Percentiles rank a stretch among this genome's conserved stretches.
These are phyloP conservation scores for Onthophagus sagittarius DNA, from an alignment of 2,888 invertebrate genomes.

Conservation along the genomic window DNA sequence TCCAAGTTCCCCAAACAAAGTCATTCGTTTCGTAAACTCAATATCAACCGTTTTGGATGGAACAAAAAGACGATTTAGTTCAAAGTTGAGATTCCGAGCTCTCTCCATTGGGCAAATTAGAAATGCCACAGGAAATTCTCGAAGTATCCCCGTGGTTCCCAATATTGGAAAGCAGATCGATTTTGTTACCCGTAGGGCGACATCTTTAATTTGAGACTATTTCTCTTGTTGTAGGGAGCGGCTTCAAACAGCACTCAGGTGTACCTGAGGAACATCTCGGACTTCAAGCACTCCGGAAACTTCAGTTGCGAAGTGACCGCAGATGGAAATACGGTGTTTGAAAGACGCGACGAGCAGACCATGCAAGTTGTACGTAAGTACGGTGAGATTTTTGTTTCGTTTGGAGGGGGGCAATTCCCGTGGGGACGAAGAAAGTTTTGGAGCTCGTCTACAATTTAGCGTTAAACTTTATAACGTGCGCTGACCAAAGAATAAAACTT, in stretches of 20 bases:
- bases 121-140: background rate
- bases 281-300: slow-evolving; percentile 68
- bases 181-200: background rate
- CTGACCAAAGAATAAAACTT: background rate
- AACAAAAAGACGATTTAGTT: background rate
- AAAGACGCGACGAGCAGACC: slow-evolving; percentile 60
- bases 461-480: background rate
- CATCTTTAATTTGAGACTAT: background rate
- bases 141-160: background rate
- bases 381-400: slow-evolving; percentile 21
- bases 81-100: background rate
- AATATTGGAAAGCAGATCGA: background rate
- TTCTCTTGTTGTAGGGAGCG: slow-evolving; percentile 56
- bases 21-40: too few relatives aligned
- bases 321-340: slow-evolving; percentile 64
- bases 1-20: too few relatives aligned
- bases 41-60: background rate
- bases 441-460: background rate
- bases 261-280: slow-evolving; percentile 60
- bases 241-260: slow-evolving; percentile 73
- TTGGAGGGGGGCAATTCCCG: background rate
- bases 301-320: slow-evolving; percentile 78
- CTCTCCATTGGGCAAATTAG: background rate
- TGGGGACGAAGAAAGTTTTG: background rate
- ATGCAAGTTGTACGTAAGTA: slow-evolving; percentile 74